Percentiles rank a stretch among this genome's conserved stretches.
Conservation (phyloP, 2,797 vertebrate species). For the Pangasius larnaudii region DNA sequence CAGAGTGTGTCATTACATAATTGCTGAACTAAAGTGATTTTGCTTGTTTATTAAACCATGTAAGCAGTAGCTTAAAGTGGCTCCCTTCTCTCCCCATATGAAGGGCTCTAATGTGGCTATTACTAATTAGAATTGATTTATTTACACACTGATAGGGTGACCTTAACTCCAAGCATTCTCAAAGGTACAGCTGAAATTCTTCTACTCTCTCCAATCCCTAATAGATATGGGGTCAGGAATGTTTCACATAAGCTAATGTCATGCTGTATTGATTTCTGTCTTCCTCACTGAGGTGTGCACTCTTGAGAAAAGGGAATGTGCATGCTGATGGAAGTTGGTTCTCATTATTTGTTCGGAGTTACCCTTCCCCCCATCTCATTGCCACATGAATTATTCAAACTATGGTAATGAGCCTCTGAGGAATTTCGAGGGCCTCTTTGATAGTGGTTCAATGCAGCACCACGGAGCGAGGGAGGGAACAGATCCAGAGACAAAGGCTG, state of each 20-base stretch:
- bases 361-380: slow-evolving; percentile 37
- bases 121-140: slow-evolving; percentile 33
- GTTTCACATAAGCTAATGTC: slow-evolving; percentile 53
- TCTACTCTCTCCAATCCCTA: slow-evolving; percentile 29
- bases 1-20: slow-evolving; percentile 29
- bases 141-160: slow-evolving; percentile 34
- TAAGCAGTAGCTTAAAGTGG: slow-evolving; percentile 13
- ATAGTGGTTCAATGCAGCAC: slow-evolving; percentile 52
- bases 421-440: slow-evolving; percentile 62
- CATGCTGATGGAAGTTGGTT: slow-evolving; percentile 57
- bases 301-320: slow-evolving; percentile 45
- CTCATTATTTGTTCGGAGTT: slow-evolving; percentile 56
- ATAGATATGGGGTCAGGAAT: slow-evolving; percentile 49
- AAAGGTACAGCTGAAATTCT: slow-evolving; percentile 24
- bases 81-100: neutral
- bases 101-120: slow-evolving; percentile 6
- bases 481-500: slow-evolving; percentile 50
- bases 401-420: slow-evolving; percentile 60
- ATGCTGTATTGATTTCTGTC: slow-evolving; percentile 55
- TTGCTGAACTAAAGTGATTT: slow-evolving; percentile 32
- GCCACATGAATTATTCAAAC: slow-evolving; percentile 60
- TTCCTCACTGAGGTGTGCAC: slow-evolving; percentile 45
- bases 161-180: slow-evolving; percentile 27
- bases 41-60: slow-evolving; percentile 39
- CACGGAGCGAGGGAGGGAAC: slow-evolving; percentile 37